Evolutionary conservation across 1,140 invertebrate species (phyloP), one percentile per base, ranked within the genome.

Genomic region (Leptinotarsa undecemlineata): DNA sequence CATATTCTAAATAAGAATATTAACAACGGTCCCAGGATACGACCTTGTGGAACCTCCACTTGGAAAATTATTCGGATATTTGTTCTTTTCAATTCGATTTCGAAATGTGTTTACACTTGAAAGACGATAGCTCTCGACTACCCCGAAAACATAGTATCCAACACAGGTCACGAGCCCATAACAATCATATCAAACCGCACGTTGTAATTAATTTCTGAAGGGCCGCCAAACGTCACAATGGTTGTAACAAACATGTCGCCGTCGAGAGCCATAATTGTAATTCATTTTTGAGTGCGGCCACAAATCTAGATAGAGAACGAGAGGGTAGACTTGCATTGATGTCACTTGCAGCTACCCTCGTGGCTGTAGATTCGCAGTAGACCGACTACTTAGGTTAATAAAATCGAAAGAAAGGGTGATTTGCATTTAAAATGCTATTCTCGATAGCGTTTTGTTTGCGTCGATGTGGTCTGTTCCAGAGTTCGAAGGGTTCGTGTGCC

Each of bases 251-350:
- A 71, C 69, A 48, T 71, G 69, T 71, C 69, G 48, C 69, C 21
- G 69, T 19, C 20, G 20, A 71, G 69, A 71, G 69, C 51, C 17
- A 61, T 76, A 78, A 78, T 76, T 78, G 77, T 78, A 75, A 76
- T 78, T 78, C 74, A 76, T 78, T 78, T 78, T 78, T 78, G 76
- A 78, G 77, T 78, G 74, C 51, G 51, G 73, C 74, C 64, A 73
- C 68, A 71, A 72, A 75, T 74, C 75, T 76, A 74, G 77, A 74
- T 76, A 78, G 70, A 70, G 71, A 72, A 57, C 70, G 73, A 51
- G 63, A 42, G 74, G 72, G 61, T 73, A 67, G 72, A 71, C 73
- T 69, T 57, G 71, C 68, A 76, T 61, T 74, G 76, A 78, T 78
- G 77, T 78, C 77, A 78, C 42, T 70, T 67, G 47, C 77, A 78